These are phyloP conservation scores for Gobiocypris rarus DNA, from an alignment of 2,113 vertebrate genomes.

Conservation along the genomic window DNA sequence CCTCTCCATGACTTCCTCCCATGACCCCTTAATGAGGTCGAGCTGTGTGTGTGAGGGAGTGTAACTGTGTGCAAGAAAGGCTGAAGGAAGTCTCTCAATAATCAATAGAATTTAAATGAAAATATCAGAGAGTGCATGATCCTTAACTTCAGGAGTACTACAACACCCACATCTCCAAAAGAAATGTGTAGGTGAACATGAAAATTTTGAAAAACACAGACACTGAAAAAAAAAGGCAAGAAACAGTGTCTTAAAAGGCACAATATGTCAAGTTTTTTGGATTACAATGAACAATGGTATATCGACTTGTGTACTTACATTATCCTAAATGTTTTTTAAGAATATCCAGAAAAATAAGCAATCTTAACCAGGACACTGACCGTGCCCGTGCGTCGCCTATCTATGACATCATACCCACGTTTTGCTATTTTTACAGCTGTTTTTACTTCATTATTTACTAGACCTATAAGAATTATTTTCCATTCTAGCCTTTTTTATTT, in stretches of 20 bases:
- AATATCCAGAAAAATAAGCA: too few relatives aligned
- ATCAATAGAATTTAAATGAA: slow-evolving; percentile 70
- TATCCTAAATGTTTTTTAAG: too few relatives aligned
- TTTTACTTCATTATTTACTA: too few relatives aligned
- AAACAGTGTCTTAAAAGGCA: not conserved
- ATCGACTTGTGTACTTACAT: too few relatives aligned
- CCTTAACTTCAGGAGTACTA: not conserved
- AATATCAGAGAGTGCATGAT: slow-evolving; percentile 35
- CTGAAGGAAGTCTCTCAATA: slow-evolving; percentile 20
- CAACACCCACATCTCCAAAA: not conserved
- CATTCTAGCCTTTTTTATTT: too few relatives aligned
- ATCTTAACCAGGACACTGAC: too few relatives aligned
- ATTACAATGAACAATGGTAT: too few relatives aligned
- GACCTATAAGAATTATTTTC: too few relatives aligned
- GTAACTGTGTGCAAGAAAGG: slow-evolving; percentile 18
- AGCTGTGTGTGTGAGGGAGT: slow-evolving; percentile 8
- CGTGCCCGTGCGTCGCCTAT: too few relatives aligned
- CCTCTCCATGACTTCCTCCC: slow-evolving; percentile 54
- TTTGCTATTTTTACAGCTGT: too few relatives aligned
- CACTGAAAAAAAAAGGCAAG: not conserved
- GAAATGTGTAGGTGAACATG: not conserved
- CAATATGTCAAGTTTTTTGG: too few relatives aligned
- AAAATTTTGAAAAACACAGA: not conserved
- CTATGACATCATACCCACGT: too few relatives aligned
- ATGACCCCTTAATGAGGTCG: slow-evolving; percentile 57